Evolutionary conservation across 2,113 vertebrate species (phyloP).

Genomic region (Phodopus roborovskii): DNA sequence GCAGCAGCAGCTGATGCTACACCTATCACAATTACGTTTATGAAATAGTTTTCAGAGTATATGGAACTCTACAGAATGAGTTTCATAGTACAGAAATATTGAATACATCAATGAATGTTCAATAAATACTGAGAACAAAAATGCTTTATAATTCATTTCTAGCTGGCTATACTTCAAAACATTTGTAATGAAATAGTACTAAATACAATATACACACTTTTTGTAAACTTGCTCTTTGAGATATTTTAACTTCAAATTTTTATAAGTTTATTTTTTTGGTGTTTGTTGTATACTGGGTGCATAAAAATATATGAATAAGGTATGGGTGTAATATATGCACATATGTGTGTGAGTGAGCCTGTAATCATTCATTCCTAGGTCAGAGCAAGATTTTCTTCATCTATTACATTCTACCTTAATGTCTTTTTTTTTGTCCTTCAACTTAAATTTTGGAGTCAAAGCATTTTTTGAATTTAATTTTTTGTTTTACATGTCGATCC

Average conservation of each 20-base stretch:
- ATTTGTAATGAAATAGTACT: not conserved
- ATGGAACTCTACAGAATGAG: not conserved
- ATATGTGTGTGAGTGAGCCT: no score
- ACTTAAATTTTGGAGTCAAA: no score
- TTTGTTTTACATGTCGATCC: no score
- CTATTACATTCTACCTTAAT: not conserved
- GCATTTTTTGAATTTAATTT: no score
- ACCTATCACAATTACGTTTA: not conserved
- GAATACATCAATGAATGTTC: not conserved
- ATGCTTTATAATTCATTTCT: not conserved
- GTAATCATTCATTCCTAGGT: not conserved
- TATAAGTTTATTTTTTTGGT: not conserved
- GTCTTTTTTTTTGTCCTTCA: no score
- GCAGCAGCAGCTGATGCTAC: not conserved
- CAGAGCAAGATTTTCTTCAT: not conserved
- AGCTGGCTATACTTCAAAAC: not conserved
- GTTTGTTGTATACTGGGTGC: not conserved
- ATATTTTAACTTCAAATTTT: not conserved
- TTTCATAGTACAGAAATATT: not conserved
- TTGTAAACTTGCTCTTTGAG: not conserved
- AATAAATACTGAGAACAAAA: not conserved
- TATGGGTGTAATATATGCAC: not conserved
- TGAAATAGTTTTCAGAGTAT: not conserved
- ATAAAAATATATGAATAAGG: not conserved
- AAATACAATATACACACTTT: not conserved